Evolutionary conservation across 2,888 invertebrate genomes (phyloP), one percentile per base, ranked within the genome.

Genomic region (Venusia cambrica): DNA sequence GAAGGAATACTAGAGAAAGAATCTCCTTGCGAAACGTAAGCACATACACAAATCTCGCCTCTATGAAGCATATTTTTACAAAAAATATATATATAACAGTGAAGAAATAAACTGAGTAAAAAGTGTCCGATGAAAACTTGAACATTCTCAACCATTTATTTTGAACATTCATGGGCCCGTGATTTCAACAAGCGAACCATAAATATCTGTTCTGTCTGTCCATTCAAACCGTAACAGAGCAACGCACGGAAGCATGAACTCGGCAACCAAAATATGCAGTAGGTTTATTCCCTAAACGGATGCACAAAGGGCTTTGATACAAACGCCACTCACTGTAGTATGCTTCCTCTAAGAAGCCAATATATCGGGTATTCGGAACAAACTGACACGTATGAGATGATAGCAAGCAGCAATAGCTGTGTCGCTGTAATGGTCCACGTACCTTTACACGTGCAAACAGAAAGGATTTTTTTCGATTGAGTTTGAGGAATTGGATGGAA

Each of bases 341-440:
- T 35, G 5, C 26, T 35, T 8, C 14, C 40, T 40, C 40, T 30
- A 10, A 12, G 38, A 47, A 29, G 33, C 24, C 47, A 41, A 49
- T 49, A 49, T 42, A 46, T 49, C 37, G 44, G 35, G 44, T 44
- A 34, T 44, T 41, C 41, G 38, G 31, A 40, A 41, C 37, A 39
- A 48, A 39, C 44, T 48, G 45, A 44, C 48, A 46, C 51, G 48
- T 45, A 38, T 35, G 38, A 45, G 44, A 40, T 45, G 50, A 51
- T 51, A 44, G 48, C 41, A 35, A 17, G 33, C 40, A 43, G 45
- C 38, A 48, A 47, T 47, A 50, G 45, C 44, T 45, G 31, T 46
- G 45, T 40, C 40, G 34, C 34, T 21, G 43, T 48, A 48, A 51
- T 51, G 44, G 33, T 38, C 30, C 50, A 24, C 44, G 38, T 36